Base-by-base conservation (phyloP, 2,113 vertebrate genomes). In the Gallinago jamesoni region DNA sequence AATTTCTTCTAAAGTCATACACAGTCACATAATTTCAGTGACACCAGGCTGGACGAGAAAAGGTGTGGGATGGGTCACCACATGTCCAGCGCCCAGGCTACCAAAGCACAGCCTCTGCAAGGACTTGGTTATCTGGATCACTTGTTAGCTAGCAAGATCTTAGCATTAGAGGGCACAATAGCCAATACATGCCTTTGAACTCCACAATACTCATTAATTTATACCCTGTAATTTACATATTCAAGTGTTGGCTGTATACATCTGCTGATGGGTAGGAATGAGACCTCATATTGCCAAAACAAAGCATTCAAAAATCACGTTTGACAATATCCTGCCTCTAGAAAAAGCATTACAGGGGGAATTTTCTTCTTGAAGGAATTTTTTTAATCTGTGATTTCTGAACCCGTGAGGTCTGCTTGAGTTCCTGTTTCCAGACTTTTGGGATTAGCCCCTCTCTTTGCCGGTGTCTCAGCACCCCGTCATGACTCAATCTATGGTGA, bases 281-380 rank as follows among this genome's bases (percentile, higher is more conserved):
- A 87, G 41, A 62, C 48, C 37, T 94, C 53, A 25, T 76, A 64
- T 76, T 79, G 62, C 56, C 77, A 87, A 95, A 96, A 89, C 56
- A 84, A 84, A 72, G 37, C 21, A 53, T 68, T 78, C 19, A n/a
- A 89, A 90, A 91, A 75, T 48, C 30, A 22, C 7, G 7, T 76
- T 64, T 78, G 52, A 35, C 33, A 31, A 3, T 53, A 50, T 20
- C 53, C 53, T 95, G 27, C 70, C 69, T 82, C 39, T 30, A 69
- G 89, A 87, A 82, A 79, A 47, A 47, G 31, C 76, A 0, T 0
- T 14, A 50, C 3, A 30, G 9, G 14, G 4, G 10, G 30, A 77
- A 90, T 75, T 68, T 78, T 89, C n/a, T 63, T 84, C 64, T 60
- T 11, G 53, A 28, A 82, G 15, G 31, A 14, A 23, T 31, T 35